Percentiles rank a stretch among this genome's conserved stretches.
phyloP scores from a whole-genome alignment of 2,113 vertebrate species.

The Merops nubicus region DNA sequence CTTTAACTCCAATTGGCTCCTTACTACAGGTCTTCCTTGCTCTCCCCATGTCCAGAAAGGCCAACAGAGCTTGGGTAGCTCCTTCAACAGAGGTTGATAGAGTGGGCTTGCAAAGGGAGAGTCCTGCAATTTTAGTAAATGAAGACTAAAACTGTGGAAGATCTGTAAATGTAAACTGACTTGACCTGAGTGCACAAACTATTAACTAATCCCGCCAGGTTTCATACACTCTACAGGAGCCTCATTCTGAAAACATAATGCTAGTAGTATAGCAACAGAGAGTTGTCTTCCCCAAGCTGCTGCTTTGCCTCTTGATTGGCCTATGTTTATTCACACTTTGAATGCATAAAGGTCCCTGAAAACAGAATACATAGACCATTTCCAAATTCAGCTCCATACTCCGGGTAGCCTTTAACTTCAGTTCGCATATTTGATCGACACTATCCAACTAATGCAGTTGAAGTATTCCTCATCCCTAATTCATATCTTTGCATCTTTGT shows the following conservation, averaged over 20 bases:
- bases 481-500: neutral
- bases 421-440: neutral
- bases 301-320: neutral
- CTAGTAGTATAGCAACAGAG: neutral
- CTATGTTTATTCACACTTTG: neutral
- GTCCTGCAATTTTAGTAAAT: neutral
- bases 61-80: neutral
- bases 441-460: neutral
- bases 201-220: neutral
- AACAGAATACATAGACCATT: neutral
- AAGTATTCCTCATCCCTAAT: neutral
- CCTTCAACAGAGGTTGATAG: neutral
- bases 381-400: neutral
- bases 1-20: neutral
- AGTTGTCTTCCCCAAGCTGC: neutral
- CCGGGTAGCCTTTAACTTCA: neutral
- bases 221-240: neutral
- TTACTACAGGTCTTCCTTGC: neutral
- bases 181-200: neutral
- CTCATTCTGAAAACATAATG: neutral
- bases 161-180: neutral
- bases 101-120: fast-evolving
- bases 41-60: neutral
- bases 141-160: neutral
- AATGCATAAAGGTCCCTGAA: neutral